Evolutionary conservation across 2,797 vertebrate genomes (phyloP).

Genomic region (Agapornis canus): DNA sequence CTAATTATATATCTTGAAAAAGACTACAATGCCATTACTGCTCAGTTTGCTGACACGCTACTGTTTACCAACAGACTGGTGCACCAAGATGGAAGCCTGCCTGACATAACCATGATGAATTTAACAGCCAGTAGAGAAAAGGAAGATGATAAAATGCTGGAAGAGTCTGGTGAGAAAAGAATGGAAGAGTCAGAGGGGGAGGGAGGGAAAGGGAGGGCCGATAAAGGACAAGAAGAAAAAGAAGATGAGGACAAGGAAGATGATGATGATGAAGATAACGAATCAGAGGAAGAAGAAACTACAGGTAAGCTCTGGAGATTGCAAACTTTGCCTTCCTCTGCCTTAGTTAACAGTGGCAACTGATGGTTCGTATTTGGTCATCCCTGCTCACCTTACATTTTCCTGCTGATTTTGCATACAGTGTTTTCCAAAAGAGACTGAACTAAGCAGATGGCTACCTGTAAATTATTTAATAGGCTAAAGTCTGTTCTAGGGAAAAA

Average conservation of each 20-base stretch:
- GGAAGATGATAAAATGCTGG: slow-evolving; percentile 69
- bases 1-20: slow-evolving; percentile 19
- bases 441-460: background rate
- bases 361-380: background rate
- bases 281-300: slow-evolving; percentile 83
- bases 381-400: background rate
- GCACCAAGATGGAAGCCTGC: slow-evolving; percentile 92
- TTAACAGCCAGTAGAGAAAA: slow-evolving; percentile 78
- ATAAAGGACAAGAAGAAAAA: slow-evolving; percentile 70
- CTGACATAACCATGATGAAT: slow-evolving; percentile 92
- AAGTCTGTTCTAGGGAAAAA: background rate
- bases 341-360: background rate
- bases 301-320: slow-evolving; percentile 79
- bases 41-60: slow-evolving; percentile 32
- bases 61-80: slow-evolving; percentile 85
- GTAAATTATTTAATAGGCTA: slow-evolving; percentile 23
- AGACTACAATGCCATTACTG: background rate
- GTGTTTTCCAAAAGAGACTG: background rate
- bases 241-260: slow-evolving; percentile 69
- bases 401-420: background rate
- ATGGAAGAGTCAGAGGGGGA: slow-evolving; percentile 54
- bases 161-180: slow-evolving; percentile 63
- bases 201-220: slow-evolving; percentile 47
- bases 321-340: background rate
- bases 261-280: slow-evolving; percentile 70